These are phyloP conservation scores for Heliconius hermathena DNA, from an alignment of 1,140 invertebrate genomes.

Conservation along the genomic window DNA sequence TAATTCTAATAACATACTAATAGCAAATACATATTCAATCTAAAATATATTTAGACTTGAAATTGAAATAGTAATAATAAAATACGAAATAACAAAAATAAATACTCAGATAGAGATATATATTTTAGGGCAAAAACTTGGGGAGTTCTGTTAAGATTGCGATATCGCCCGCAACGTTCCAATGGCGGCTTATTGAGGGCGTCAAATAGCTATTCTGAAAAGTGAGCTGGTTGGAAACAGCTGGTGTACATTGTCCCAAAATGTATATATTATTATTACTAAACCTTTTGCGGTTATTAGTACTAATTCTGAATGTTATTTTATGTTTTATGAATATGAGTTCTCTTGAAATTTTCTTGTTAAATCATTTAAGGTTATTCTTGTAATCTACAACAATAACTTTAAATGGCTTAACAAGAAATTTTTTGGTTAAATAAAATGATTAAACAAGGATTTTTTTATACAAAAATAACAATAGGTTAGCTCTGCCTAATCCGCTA, in stretches of 20 bases:
- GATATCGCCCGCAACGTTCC: neutral
- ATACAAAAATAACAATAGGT: neutral
- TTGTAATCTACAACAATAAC: too few relatives aligned
- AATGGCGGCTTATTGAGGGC: constrained; percentile 9
- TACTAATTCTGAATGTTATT: neutral
- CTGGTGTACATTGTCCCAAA: constrained; percentile 9
- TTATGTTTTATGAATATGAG: neutral
- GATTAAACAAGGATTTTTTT: too few relatives aligned
- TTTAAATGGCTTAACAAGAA: too few relatives aligned
- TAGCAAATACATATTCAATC: neutral
- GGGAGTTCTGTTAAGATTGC: neutral
- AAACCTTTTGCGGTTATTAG: neutral
- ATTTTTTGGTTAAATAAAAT: too few relatives aligned
- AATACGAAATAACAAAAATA: neutral
- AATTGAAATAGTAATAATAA: neutral
- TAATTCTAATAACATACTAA: too few relatives aligned
- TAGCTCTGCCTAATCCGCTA: too few relatives aligned
- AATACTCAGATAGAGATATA: neutral
- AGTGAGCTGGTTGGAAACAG: neutral
- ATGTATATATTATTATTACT: neutral
- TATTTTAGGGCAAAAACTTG: neutral
- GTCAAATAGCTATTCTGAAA: constrained; percentile 10
- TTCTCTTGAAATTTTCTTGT: neutral
- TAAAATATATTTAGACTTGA: neutral
- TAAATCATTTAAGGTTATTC: neutral